phyloP scores from a whole-genome alignment of 2,888 invertebrate genomes.

The Euzophera pinguis region DNA sequence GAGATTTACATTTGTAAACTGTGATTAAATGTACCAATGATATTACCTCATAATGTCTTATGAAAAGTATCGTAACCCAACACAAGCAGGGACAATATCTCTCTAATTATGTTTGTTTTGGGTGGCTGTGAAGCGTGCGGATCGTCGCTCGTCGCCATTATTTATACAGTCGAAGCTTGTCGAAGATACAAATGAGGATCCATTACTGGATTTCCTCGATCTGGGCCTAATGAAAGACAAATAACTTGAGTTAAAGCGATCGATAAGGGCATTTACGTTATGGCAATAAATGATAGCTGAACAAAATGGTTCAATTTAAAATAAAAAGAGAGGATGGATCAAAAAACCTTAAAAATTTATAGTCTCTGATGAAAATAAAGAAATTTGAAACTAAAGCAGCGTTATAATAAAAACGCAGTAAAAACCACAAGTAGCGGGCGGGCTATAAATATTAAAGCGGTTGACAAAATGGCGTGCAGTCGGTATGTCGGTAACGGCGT shows the following conservation, averaged over 20 bases:
- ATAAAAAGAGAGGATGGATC: background rate
- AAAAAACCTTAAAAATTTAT: conserved; percentile 39
- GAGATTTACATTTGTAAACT: background rate
- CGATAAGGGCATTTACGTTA: conserved; percentile 58
- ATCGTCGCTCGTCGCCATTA: conserved; percentile 53
- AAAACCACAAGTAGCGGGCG: conserved; percentile 38
- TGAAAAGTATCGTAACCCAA: conserved; percentile 23
- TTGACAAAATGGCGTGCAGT: conserved; percentile 40
- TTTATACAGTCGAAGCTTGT: conserved; percentile 65
- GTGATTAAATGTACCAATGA: conserved; percentile 10
- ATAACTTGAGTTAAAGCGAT: conserved; percentile 64
- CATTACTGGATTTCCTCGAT: conserved; percentile 70
- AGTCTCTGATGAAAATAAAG: conserved; percentile 36
- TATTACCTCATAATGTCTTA: conserved; percentile 18
- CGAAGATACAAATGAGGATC: conserved; percentile 69
- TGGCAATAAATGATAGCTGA: conserved; percentile 47
- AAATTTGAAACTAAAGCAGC: conserved; percentile 39
- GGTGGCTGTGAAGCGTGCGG: conserved; percentile 42
- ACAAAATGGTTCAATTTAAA: conserved; percentile 18
- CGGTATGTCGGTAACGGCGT: conserved; percentile 23
- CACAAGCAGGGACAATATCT: conserved; percentile 40
- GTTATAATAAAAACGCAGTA: conserved; percentile 50
- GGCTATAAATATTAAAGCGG: conserved; percentile 42
- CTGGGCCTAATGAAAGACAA: conserved; percentile 69
- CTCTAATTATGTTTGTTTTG: conserved; percentile 62